A percentile compares a stretch with the other conserved stretches of the same genome.
These are phyloP conservation scores for Melinaea marsaeus DNA, from an alignment of 2,888 invertebrate species.

Conservation along the genomic window DNA sequence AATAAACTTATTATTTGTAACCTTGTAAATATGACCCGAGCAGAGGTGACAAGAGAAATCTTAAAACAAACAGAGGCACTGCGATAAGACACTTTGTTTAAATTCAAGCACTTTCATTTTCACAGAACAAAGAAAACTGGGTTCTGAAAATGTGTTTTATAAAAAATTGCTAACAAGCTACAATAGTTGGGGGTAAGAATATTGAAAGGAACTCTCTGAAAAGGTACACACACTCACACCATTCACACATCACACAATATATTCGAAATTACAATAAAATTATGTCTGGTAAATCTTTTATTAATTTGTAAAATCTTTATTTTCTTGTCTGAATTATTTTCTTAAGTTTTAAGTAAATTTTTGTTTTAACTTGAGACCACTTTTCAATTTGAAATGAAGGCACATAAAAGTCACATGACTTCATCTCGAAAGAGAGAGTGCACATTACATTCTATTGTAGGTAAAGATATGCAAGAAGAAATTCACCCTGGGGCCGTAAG, in stretches of 20 bases:
- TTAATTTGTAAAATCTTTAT: too few relatives aligned
- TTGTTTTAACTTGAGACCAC: too few relatives aligned
- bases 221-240: too few relatives aligned
- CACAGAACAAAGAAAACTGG: constrained; percentile 56
- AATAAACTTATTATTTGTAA: too few relatives aligned
- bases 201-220: background rate
- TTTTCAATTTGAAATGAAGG: too few relatives aligned
- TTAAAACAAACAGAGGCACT: constrained; percentile 62
- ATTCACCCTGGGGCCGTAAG: constrained; percentile 7
- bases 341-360: too few relatives aligned
- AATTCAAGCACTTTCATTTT: constrained; percentile 65
- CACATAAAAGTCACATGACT: too few relatives aligned
- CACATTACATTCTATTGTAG: background rate
- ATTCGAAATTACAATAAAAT: too few relatives aligned
- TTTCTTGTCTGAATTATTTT: too few relatives aligned
- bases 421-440: too few relatives aligned
- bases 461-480: constrained; percentile 12
- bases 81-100: constrained; percentile 63
- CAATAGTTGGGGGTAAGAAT: constrained; percentile 32
- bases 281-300: too few relatives aligned
- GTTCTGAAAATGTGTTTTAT: constrained; percentile 63
- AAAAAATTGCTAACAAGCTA: constrained; percentile 55
- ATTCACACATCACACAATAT: too few relatives aligned
- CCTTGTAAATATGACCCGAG: constrained; percentile 2
- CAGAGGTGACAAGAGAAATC: constrained; percentile 58